Conservation (phyloP, 2,888 invertebrate species). For the Coremacera marginata region DNA sequence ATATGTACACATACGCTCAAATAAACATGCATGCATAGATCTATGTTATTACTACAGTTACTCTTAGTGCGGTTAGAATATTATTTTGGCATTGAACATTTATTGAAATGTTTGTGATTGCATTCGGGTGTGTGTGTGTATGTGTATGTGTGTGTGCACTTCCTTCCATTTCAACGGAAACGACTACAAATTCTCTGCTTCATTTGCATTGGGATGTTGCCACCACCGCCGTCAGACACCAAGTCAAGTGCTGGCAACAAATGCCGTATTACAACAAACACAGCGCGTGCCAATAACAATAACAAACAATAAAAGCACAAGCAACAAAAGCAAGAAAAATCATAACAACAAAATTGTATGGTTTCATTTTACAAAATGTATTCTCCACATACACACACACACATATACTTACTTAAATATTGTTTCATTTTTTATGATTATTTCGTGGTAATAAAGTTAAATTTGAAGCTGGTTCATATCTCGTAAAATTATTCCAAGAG, state of each 20-base stretch:
- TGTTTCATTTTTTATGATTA: slow-evolving; percentile 11
- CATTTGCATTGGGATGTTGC: background rate
- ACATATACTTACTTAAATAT: background rate
- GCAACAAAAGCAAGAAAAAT: background rate
- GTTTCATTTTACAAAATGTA: background rate
- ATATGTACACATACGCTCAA: background rate
- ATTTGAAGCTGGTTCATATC: background rate
- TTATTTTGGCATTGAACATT: too few species aligned
- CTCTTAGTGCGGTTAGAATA: too few species aligned
- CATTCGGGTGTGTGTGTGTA: background rate
- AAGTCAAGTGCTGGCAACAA: background rate
- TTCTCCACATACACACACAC: background rate
- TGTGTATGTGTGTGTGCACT: slow-evolving; percentile 1
- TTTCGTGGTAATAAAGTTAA: slow-evolving; percentile 39
- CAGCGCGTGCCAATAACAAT: background rate
- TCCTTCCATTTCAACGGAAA: background rate
- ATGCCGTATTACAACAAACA: slow-evolving; percentile 26
- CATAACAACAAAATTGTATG: background rate
- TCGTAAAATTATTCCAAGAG: background rate
- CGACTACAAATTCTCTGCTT: too few species aligned
- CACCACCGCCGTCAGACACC: slow-evolving; percentile 15
- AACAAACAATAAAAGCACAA: slow-evolving; percentile 7
- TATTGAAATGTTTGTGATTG: background rate
- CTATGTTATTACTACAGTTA: background rate
- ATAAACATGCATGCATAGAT: background rate